A percentile compares a stretch with the other conserved stretches of the same genome.
These are phyloP conservation scores for Drosophila erecta DNA, from an alignment of 1,140 invertebrate genomes.

Conservation along the genomic window DNA sequence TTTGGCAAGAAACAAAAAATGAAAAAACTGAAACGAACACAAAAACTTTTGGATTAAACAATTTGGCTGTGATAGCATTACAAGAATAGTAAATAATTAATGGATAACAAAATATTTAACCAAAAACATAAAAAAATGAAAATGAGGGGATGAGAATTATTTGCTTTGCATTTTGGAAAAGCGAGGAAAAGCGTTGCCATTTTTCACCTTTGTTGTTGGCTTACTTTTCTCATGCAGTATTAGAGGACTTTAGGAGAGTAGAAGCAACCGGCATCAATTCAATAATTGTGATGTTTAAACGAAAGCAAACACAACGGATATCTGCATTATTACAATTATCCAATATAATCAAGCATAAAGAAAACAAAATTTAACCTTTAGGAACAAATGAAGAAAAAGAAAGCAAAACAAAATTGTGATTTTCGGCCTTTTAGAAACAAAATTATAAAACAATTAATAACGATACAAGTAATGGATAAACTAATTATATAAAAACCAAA, in stretches of 20 bases:
- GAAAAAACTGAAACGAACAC: slow-evolving; percentile 50
- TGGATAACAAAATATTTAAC: slow-evolving; percentile 45
- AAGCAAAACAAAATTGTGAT: slow-evolving; percentile 84
- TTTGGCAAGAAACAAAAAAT: slow-evolving; percentile 34
- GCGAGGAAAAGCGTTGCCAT: slow-evolving; percentile 38
- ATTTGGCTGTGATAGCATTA: slow-evolving; percentile 85
- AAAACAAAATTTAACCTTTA: slow-evolving; percentile 79
- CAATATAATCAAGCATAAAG: slow-evolving; percentile 56
- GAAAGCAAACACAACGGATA: slow-evolving; percentile 16
- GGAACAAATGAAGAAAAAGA: slow-evolving; percentile 74
- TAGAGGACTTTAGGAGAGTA: slow-evolving; percentile 40
- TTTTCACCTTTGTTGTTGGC: slow-evolving; percentile 74
- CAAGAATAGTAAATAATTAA: slow-evolving; percentile 57
- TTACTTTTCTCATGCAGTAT: slow-evolving; percentile 76
- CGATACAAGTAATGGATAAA: slow-evolving; percentile 49
- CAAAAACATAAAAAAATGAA: slow-evolving; percentile 32
- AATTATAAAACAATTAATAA: slow-evolving; percentile 69
- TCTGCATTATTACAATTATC: slow-evolving; percentile 45
- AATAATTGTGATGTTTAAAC: slow-evolving; percentile 78
- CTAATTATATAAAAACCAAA: slow-evolving; percentile 50
- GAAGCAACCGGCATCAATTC: slow-evolving; percentile 72
- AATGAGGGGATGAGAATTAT: slow-evolving; percentile 21
- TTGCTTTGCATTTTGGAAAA: slow-evolving; percentile 62
- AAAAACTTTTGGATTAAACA: slow-evolving; percentile 84
- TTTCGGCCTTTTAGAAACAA: slow-evolving; percentile 84